Conservation (phyloP, 2,888 invertebrate species). For the Lepidocyrtinus sp. region DNA sequence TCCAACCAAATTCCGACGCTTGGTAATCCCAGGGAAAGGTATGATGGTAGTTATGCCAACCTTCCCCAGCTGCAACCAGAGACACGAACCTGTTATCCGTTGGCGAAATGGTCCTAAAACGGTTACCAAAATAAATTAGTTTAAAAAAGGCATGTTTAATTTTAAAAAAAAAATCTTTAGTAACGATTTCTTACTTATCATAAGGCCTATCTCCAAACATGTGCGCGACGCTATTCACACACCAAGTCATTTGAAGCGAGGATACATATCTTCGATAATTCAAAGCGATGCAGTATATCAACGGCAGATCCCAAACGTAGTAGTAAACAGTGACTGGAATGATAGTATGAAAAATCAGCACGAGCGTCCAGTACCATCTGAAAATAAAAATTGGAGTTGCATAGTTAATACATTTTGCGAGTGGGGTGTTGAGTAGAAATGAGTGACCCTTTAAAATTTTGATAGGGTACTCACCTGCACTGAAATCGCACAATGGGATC, state of each 20-base stretch:
- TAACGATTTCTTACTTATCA: conserved; percentile 73
- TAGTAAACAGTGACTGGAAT: conserved; percentile 20
- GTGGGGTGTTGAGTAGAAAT: no score
- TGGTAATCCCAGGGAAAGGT: conserved; percentile 84
- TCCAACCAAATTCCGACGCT: conserved; percentile 74
- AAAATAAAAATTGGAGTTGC: background rate
- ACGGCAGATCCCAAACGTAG: conserved; percentile 1
- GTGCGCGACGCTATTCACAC: conserved; percentile 87
- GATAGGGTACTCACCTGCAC: background rate
- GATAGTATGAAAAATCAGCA: background rate
- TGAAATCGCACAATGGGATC: conserved; percentile 81
- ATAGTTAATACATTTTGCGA: background rate
- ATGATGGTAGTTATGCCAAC: conserved; percentile 93
- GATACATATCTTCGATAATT: background rate
- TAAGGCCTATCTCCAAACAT: conserved; percentile 85
- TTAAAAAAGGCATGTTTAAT: conserved; percentile 70
- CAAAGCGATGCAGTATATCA: background rate
- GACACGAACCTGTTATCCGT: conserved; percentile 84
- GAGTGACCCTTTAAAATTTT: no score
- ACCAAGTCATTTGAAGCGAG: conserved; percentile 83
- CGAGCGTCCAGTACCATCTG: background rate
- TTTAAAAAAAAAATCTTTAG: conserved; percentile 70
- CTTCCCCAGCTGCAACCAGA: conserved; percentile 81
- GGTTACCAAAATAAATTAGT: background rate
- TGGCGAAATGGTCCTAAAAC: conserved; percentile 82